Base-by-base conservation (phyloP, 1,140 invertebrate species). In the Papilio dardanus region DNA sequence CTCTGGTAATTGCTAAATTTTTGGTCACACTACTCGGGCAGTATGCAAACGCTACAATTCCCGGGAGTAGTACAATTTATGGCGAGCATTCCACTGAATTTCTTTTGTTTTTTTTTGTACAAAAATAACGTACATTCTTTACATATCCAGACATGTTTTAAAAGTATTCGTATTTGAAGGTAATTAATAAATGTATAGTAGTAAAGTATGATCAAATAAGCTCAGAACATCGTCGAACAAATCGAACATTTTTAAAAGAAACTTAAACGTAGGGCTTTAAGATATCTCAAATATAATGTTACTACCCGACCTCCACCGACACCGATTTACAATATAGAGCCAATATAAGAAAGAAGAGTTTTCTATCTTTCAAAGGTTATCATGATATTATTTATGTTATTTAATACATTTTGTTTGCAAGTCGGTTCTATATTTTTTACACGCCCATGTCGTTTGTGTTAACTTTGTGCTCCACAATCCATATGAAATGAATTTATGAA, bases 1-100 rank as follows among this genome's bases (percentile, higher is more conserved):
- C 16, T 35, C 10, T 30, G 21, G 5, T 24, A 7, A 71, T 54
- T 62, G 31, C n/a, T 33, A 66, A 74, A 71, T 58, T 58, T 71
- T 65, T 80, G 76, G 83, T 28, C 76, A 82, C 80, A 80, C 84
- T 85, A 88, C 79, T 86, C 79, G 80, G 85, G 68, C 79, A 71
- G 80, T 88, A 88, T 91, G 89, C 89, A 88, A 90, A 88, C 85
- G 82, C 66, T 83, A 86, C 83, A 82, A 84, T 82, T 89, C 88
- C 88, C 88, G 79, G 74, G 88, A 87, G 88, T 78, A 81, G 84
- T 80, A 88, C 88, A 91, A 91, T 90, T 91, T 91, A 91, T 91
- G 86, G 86, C 82, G 76, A 83, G 83, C 88, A 89, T 90, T 37
- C 81, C 81, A 78, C 83, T 86, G 88, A 86, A 89, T 90, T 90